Evolutionary conservation across 1,140 invertebrate species (phyloP), one percentile per base, ranked within the genome.

Genomic region (Drosophila oshimai): DNA sequence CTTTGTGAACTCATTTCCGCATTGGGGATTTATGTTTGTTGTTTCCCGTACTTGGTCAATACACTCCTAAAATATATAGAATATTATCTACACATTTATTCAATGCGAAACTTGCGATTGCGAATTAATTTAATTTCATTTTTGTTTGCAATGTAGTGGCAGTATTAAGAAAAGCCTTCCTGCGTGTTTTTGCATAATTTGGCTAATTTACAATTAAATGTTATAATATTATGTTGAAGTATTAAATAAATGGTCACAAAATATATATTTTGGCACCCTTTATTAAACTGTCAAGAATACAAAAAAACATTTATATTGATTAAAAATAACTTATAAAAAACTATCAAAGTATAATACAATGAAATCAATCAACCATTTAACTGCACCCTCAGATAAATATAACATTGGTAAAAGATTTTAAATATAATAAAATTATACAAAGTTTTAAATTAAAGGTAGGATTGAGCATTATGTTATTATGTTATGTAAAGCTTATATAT

Each of bases 1-100:
- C 26, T 20, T 31, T 45, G 12, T 12, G 41, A 45, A 24, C 29
- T 50, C 58, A 36, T 36, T 62, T 44, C 22, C 29, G 58, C 22
- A 33, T 13, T 24, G 6, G 3, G 46, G 34, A 31, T 39, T 51
- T 39, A 39, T 51, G 33, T 39, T 28, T 28, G 42, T 28, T 28
- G 18, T 24, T 26, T 44, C 37, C 18, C 17, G 12, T 42, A 45
- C 9, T 44, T 45, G 24, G 9, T 17, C n/a, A 50, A 55, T 49
- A 45, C 42, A 28, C 24, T 26, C 3, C 12, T 1, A 49, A 20
- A n/a, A 47, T 13, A 12, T 6, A 17, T 17, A 7, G 28, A 54
- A 33, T 33, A 55, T 55, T 12, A 51, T 55, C 18, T 53, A 18
- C 41, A 26, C 12, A 15, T 26, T 26, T 15, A 26, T 26, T 15